These are phyloP conservation scores for Lophotis ruficrista DNA, from an alignment of 2,113 vertebrate genomes.

Conservation along the genomic window DNA sequence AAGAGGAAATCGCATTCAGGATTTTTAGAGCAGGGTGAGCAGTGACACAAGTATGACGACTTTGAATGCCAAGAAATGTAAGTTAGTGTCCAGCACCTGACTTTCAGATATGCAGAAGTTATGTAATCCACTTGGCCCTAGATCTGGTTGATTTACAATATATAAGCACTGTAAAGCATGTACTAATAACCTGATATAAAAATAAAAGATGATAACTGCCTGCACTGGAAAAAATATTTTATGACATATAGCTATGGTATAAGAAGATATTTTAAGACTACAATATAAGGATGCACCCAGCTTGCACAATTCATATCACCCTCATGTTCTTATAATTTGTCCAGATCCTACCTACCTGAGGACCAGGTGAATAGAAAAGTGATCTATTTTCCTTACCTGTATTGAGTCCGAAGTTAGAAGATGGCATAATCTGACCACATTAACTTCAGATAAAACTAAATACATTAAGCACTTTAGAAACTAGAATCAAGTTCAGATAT, in stretches of 20 bases:
- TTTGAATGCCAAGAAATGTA: neutral
- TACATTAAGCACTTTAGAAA: neutral
- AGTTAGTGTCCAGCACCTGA: neutral
- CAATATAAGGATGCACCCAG: neutral
- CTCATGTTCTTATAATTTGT: neutral
- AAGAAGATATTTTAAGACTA: neutral
- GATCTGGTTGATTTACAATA: neutral
- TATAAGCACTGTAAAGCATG: neutral
- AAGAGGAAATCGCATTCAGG: neutral
- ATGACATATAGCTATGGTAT: neutral
- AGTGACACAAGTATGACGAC: neutral
- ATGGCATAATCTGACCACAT: neutral
- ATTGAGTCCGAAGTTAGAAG: neutral
- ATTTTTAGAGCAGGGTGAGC: neutral
- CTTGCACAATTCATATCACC: neutral
- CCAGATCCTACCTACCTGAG: neutral
- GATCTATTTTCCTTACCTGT: neutral
- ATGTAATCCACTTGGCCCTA: no score
- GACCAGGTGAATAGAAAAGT: neutral
- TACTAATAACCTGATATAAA: neutral
- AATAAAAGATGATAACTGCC: neutral
- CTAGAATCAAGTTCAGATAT: neutral
- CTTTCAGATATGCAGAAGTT: neutral
- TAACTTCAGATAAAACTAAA: neutral
- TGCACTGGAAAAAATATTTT: neutral